Conservation (phyloP, 1,140 invertebrate genomes). For the Drosophila oshimai region DNA sequence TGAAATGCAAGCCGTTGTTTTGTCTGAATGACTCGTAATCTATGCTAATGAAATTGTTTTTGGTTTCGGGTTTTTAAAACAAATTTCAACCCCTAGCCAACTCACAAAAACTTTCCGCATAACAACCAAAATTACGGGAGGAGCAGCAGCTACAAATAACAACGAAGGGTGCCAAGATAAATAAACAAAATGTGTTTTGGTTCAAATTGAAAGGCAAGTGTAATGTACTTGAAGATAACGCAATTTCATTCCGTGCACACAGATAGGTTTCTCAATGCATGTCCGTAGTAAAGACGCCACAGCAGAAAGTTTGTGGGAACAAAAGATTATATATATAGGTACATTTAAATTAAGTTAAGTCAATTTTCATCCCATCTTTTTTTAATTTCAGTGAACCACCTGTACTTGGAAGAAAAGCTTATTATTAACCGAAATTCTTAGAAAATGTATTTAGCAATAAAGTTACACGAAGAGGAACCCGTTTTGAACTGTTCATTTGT, state of each 20-base stretch:
- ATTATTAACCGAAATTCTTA: too few species aligned
- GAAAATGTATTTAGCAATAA: too few species aligned
- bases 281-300: background rate
- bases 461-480: too few species aligned
- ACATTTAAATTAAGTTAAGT: too few species aligned
- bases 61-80: slow-evolving; percentile 61
- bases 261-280: background rate
- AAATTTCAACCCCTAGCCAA: slow-evolving; percentile 39
- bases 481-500: too few species aligned
- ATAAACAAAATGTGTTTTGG: slow-evolving; percentile 37
- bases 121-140: slow-evolving; percentile 31
- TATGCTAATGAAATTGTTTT: slow-evolving; percentile 80
- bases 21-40: slow-evolving; percentile 76
- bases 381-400: too few species aligned
- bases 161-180: slow-evolving; percentile 40
- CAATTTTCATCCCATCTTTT: too few species aligned
- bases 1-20: slow-evolving; percentile 70
- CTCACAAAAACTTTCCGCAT: slow-evolving; percentile 32
- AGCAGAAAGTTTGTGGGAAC: background rate
- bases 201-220: slow-evolving; percentile 45
- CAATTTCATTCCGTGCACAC: background rate
- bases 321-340: too few species aligned
- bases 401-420: too few species aligned
- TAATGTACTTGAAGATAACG: slow-evolving; percentile 41
- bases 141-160: slow-evolving; percentile 10